Evolutionary conservation across 2,888 invertebrate species (phyloP), one percentile per base, ranked within the genome.

Genomic region (Brachylomia viminalis): DNA sequence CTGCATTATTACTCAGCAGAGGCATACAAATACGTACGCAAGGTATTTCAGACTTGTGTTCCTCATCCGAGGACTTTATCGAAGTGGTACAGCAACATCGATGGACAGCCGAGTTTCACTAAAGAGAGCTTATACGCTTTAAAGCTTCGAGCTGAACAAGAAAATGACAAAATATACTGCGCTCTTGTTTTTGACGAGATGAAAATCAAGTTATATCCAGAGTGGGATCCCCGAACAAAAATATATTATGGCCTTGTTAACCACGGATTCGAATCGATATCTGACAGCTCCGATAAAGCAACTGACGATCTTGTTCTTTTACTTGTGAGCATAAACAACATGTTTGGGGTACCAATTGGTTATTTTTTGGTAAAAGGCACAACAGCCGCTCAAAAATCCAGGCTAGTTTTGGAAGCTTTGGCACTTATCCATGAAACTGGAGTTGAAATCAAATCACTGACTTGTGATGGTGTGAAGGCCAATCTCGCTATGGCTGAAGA

Each of bases 11-110:
- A 52, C 52, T 52, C 8, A 10, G 64, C 45, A 47, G 45, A 64
- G 20, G 64, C 64, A 17, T 42, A 62, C 20, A 49, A 49, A 20
- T 49, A 49, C 20, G 20, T 52, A 52, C 52, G 52, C 52, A 23
- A n/a, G 64, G 38, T 64, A 64, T 64, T 64, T 64, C 64, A 64
- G 27, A 64, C 64, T 42, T 64, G 64, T 27, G 42, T 64, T 64
- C 64, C 64, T 45, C 64, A 64, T 64, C 62, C 62, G 8, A 42
- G 42, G n/a, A 62, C 62, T 15, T 62, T n/a, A 62, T 62, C 42
- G 17, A 45, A n/a, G 64, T 45, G 42, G 64, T 64, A 45, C 17
- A 45, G 64, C 64, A 45, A 8, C 64, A 64, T 64, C 42, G 42
- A 45, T 64, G 62, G 62, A 62, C 62, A 62, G 42, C 62, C 62